phyloP scores from a whole-genome alignment of 2,888 invertebrate genomes.

The Hemistola chrysoprasaria region DNA sequence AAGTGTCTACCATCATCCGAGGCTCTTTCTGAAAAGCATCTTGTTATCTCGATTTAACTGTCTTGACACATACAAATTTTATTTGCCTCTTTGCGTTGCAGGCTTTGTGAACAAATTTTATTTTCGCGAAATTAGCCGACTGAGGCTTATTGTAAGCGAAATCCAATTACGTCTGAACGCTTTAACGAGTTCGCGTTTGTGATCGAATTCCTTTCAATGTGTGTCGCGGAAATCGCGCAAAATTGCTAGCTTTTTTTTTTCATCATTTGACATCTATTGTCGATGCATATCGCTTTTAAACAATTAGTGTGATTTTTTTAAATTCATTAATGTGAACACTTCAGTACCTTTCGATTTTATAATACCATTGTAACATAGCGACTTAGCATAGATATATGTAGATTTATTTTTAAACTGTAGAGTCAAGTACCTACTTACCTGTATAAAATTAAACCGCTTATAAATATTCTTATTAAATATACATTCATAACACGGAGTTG shows the following conservation, averaged over 20 bases:
- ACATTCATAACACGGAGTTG: slow-evolving; percentile 43
- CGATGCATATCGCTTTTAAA: too few relatives aligned
- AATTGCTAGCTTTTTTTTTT: slow-evolving; percentile 10
- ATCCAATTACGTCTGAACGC: slow-evolving; percentile 57
- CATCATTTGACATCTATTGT: slow-evolving; percentile 4
- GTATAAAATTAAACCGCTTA: slow-evolving; percentile 5
- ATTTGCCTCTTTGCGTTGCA: slow-evolving; percentile 60
- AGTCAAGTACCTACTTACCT: too few relatives aligned
- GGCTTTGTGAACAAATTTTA: slow-evolving; percentile 69
- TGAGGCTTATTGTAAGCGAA: slow-evolving; percentile 54
- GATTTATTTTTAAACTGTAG: too few relatives aligned
- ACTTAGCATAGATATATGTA: too few relatives aligned
- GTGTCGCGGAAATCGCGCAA: slow-evolving; percentile 16
- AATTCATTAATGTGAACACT: too few relatives aligned
- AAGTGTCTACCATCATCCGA: slow-evolving; percentile 45
- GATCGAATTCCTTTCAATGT: slow-evolving; percentile 41
- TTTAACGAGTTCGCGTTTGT: slow-evolving; percentile 42
- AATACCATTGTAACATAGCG: too few relatives aligned
- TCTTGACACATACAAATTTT: slow-evolving; percentile 74
- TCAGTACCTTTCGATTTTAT: too few relatives aligned
- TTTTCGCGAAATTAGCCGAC: slow-evolving; percentile 57
- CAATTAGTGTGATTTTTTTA: too few relatives aligned
- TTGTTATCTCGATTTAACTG: slow-evolving; percentile 74
- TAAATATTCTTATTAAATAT: slow-evolving; percentile 28
- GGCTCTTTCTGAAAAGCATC: slow-evolving; percentile 59